Conservation (phyloP, 2,888 invertebrate species). For the Podotricha telesiphe region DNA sequence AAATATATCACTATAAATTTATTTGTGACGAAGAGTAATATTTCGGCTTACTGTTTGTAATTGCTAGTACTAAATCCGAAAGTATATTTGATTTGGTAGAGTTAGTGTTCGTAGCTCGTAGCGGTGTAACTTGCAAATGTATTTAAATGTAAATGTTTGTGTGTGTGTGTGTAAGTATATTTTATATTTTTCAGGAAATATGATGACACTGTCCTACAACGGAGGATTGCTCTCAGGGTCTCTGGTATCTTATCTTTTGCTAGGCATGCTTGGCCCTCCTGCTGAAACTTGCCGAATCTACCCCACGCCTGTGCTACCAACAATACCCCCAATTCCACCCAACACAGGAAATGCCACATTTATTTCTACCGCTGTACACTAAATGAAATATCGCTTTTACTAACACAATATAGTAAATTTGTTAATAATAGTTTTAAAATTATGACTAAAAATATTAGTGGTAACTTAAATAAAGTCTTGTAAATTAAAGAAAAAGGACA, state of each 20-base stretch:
- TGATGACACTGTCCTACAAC: slow-evolving; percentile 96
- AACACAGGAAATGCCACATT: slow-evolving; percentile 49
- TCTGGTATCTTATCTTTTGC: slow-evolving; percentile 91
- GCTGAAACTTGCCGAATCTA: slow-evolving; percentile 74
- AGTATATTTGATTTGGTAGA: too few relatives aligned
- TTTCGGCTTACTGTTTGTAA: too few relatives aligned
- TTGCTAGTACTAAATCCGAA: too few relatives aligned
- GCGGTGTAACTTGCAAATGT: too few relatives aligned
- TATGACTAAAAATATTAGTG: background rate
- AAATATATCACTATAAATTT: too few relatives aligned
- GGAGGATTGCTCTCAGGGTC: slow-evolving; percentile 93
- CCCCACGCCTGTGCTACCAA: slow-evolving; percentile 70
- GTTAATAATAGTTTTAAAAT: background rate
- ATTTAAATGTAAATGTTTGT: too few relatives aligned
- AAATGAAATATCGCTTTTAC: slow-evolving; percentile 24
- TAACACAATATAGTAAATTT: background rate
- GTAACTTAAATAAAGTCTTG: background rate
- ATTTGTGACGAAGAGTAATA: too few relatives aligned
- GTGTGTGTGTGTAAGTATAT: too few relatives aligned
- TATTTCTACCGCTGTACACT: slow-evolving; percentile 46
- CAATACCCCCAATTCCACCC: slow-evolving; percentile 58
- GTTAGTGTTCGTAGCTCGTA: too few relatives aligned
- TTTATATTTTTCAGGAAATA: slow-evolving; percentile 86
- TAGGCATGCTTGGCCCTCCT: slow-evolving; percentile 85
- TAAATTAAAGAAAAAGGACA: background rate